Base-by-base conservation (phyloP, 2,888 invertebrate species). In the Drosophila dives region DNA sequence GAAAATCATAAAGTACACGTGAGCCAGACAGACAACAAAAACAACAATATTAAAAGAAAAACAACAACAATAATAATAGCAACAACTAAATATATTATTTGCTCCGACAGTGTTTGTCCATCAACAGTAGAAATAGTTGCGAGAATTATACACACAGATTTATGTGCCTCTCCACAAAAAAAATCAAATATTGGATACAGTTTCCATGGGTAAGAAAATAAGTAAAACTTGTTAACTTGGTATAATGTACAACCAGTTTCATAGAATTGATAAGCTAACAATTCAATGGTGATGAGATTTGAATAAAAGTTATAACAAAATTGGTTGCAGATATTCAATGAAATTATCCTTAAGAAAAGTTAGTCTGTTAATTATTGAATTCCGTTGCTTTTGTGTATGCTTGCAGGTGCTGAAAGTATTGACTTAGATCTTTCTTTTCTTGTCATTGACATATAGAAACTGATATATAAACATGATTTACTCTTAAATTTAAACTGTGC, bases 1-100 rank as follows among this genome's bases (percentile, higher is more conserved):
- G 72, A 72, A 90, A 81, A 86, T 83, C 75, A 90, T 74, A 70
- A 76, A 75, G 51, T 66, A 49, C 51, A 63, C 29, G 40, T 29
- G 26, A n/a, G 33, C 10, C 49, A 61, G 53, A 53, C 62, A 23
- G 26, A 29, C 54, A 54, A 12, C 8, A 64, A 7, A 33, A 72
- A 7, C 29, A 29, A 29, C 6, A 29, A 29, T 29, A 29, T 29
- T 29, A 6, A 29, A 29, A 29, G 5, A 29, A 29, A 23, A 11
- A 42, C 45, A 42, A 45, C 7, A 34, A 51, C 20, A 58, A 56
- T 32, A 49, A 53, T 11, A 61, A 34, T 6, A 20, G 36, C 15
- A 32, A 40, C 40, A 56, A 15, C 20, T 5, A 20, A 42, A 15
- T 10, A 45, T 12, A 45, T 63, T 58, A 76, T 66, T 62, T 49